Conservation (phyloP, 2,113 vertebrate genomes). For the Andinoacara biseriatus region DNA sequence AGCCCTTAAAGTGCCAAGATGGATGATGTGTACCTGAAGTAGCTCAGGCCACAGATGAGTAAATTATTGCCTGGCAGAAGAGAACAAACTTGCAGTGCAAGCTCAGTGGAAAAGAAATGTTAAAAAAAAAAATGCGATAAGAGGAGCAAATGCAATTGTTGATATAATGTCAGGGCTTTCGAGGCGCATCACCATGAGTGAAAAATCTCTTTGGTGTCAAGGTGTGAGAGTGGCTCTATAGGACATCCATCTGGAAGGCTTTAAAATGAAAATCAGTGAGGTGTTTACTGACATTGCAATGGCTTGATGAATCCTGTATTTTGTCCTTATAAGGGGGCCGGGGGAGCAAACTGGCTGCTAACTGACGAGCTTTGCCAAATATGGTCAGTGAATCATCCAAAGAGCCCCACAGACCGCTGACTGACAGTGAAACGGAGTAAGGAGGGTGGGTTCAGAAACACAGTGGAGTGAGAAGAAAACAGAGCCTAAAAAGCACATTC, state of each 20-base stretch:
- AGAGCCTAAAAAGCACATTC: not conserved
- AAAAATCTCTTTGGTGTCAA: not conserved
- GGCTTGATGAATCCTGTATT: not conserved
- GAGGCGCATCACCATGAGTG: not conserved
- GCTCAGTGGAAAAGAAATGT: not conserved
- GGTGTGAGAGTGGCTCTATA: not conserved
- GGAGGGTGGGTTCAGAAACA: not conserved
- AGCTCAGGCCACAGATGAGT: not conserved
- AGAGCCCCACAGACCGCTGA: not conserved
- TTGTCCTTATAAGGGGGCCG: not conserved
- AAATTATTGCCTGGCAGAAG: conserved; percentile 15
- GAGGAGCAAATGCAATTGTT: not conserved
- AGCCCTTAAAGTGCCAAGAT: conserved; percentile 27
- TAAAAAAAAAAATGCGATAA: not conserved
- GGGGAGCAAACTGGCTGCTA: not conserved
- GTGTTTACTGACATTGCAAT: not conserved
- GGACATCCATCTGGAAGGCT: conserved; percentile 4
- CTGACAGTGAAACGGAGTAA: not conserved
- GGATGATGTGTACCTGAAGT: conserved; percentile 16
- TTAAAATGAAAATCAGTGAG: not conserved
- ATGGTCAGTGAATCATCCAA: not conserved
- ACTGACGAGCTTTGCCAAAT: not conserved
- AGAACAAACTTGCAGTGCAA: conserved; percentile 4
- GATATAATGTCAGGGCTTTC: conserved; percentile 24
- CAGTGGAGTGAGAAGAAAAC: not conserved